A percentile compares a stretch with the other conserved stretches of the same genome.
Conservation (phyloP, 2,113 vertebrate genomes). For the Tricholaema leucomelas region DNA sequence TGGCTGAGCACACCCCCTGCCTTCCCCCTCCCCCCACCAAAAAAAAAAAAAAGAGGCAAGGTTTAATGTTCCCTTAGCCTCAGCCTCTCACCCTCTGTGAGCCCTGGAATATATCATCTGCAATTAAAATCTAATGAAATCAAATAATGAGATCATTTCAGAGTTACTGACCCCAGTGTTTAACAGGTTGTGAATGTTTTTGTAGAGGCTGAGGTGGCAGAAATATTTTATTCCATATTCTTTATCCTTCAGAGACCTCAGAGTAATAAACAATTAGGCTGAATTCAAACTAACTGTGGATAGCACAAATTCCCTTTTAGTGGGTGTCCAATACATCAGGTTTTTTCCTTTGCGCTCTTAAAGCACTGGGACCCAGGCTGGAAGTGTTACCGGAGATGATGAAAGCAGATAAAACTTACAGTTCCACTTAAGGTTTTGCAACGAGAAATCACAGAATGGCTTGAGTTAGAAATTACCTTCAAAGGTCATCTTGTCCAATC, state of each 20-base stretch:
- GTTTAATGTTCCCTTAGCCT: conserved; percentile 19
- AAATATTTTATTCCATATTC: background rate
- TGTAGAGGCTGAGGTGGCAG: conserved; percentile 8
- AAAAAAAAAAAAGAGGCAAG: background rate
- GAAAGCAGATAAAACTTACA: background rate
- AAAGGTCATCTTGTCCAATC: too few relatives aligned
- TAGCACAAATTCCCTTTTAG: conserved; percentile 22
- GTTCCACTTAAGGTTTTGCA: background rate
- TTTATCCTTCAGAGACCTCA: conserved; percentile 50
- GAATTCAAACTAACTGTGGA: conserved; percentile 35
- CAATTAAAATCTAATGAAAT: conserved; percentile 64
- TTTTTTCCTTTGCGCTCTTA: background rate
- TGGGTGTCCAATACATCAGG: background rate
- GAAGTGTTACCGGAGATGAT: background rate
- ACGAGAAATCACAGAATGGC: background rate
- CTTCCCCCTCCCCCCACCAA: too few relatives aligned
- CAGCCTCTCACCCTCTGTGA: background rate
- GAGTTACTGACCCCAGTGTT: conserved; percentile 14
- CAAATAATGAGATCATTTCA: conserved; percentile 56
- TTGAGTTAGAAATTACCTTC: too few relatives aligned
- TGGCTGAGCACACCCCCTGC: background rate
- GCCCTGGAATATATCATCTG: conserved; percentile 41
- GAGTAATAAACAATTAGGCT: conserved; percentile 57
- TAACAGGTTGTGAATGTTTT: conserved; percentile 58
- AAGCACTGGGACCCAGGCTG: background rate